Conservation (phyloP, 2,888 invertebrate species). For the Tromatobia lineatoria region DNA sequence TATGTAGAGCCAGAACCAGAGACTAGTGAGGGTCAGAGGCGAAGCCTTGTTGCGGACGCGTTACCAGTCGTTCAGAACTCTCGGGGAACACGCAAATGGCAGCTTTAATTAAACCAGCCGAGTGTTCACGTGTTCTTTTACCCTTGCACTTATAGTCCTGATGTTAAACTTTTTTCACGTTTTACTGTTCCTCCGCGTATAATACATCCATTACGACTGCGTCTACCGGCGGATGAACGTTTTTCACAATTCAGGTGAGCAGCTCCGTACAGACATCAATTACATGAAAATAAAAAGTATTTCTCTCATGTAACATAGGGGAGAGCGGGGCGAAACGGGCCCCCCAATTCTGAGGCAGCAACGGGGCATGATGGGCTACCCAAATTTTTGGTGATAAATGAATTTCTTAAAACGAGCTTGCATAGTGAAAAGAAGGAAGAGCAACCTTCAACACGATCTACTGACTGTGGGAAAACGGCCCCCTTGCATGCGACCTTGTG, state of each 20-base stretch:
- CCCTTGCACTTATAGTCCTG: conserved; percentile 23
- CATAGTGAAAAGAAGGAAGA: too few relatives aligned
- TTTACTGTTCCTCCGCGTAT: background rate
- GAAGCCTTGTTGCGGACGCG: conserved; percentile 38
- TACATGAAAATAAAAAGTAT: too few relatives aligned
- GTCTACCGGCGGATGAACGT: conserved; percentile 7
- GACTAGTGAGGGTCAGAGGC: conserved; percentile 9
- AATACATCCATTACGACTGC: background rate
- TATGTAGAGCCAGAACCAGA: background rate
- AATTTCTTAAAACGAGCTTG: too few relatives aligned
- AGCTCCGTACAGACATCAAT: background rate
- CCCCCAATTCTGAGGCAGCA: too few relatives aligned
- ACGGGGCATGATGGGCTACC: too few relatives aligned
- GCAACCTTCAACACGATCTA: too few relatives aligned
- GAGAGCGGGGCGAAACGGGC: too few relatives aligned
- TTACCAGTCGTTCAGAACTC: conserved; percentile 59
- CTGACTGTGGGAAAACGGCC: too few relatives aligned
- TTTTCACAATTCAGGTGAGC: background rate
- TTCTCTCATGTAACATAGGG: too few relatives aligned
- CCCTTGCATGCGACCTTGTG: too few relatives aligned
- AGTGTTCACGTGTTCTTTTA: conserved; percentile 6
- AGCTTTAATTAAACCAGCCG: conserved; percentile 67
- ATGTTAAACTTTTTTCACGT: conserved; percentile 48
- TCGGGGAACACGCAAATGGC: conserved; percentile 68
- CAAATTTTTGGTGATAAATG: too few relatives aligned